Conservation (phyloP, 2,797 vertebrate genomes). For the Sphenodon punctatus region DNA sequence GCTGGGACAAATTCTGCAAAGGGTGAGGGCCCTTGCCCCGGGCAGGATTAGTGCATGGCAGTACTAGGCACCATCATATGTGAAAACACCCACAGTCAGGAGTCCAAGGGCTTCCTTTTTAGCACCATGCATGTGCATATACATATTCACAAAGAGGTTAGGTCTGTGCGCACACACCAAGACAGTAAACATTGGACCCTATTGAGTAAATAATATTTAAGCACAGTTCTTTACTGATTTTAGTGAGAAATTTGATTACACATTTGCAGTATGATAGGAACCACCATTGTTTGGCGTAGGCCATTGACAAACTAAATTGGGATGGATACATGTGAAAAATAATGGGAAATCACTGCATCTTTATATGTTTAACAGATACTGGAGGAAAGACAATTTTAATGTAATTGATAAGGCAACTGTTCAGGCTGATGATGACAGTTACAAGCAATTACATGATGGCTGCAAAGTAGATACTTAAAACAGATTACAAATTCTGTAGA, state of each 20-base stretch:
- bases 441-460: not conserved
- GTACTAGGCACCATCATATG: too few relatives aligned
- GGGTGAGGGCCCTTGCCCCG: too few relatives aligned
- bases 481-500: not conserved
- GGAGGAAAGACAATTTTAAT: not conserved
- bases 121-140: too few relatives aligned
- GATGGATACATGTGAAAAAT: not conserved
- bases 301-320: not conserved
- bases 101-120: too few relatives aligned
- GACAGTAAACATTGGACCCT: not conserved
- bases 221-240: not conserved
- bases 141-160: too few relatives aligned
- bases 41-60: too few relatives aligned
- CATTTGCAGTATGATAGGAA: not conserved
- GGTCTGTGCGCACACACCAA: too few relatives aligned
- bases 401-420: not conserved
- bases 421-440: not conserved
- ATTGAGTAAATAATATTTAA: not conserved
- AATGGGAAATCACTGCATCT: not conserved
- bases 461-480: slow-evolving; percentile 25
- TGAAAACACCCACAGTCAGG: too few relatives aligned
- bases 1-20: too few relatives aligned
- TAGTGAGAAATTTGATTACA: not conserved
- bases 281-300: not conserved
- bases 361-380: not conserved